Base-by-base conservation (phyloP, 35 echinoderm and acorn worm genomes). In the Ophiothrix spiculata region DNA sequence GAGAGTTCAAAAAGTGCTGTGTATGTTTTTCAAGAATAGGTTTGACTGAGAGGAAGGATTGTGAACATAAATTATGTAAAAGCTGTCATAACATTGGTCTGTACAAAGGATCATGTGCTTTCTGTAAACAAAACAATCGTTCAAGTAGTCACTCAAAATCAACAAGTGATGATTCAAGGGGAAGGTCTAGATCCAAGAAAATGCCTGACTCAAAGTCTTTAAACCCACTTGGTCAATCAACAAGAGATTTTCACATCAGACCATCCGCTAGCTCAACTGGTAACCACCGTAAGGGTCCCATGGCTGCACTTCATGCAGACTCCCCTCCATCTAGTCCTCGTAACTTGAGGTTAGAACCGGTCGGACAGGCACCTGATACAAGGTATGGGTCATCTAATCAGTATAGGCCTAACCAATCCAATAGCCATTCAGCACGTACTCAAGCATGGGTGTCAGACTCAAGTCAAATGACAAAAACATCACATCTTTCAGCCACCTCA, bases 51-150 rank as follows among this genome's bases (percentile, higher is more conserved):
- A 38, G 86, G 15, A 88, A 88, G 33, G 41, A 56, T 79, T 88
- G 86, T 38, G 42, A 76, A 60, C 86, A 88, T 63, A 56, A 80
- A 11, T 25, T 88, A 25, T 88, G 86, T 64, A n/a, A 17, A 36
- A 35, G 23, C 12, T 88, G 86, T 56, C 33, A 74, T 12, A 23
- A 0, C 0, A 56, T 56, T 13, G 21, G 35, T 6, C 37, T 77
- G 39, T 37, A 38, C 39, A 77, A 78, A 45, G 76, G 75, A 25
- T 38, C 25, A 15, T 88, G 86, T 32, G 38, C 16, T 35, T 0
- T n/a, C 29, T 82, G 80, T 82, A 56, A 56, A 82, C 2, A 25
- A 23, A 31, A 39, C 11, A 39, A 35, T 37, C 39, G 16, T 0
- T 17, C 77, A 34, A 37, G 56, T 0, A 33, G 16, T 4, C 17